phyloP scores from a whole-genome alignment of 2,113 vertebrate species.

The Haliaeetus leucogaster region DNA sequence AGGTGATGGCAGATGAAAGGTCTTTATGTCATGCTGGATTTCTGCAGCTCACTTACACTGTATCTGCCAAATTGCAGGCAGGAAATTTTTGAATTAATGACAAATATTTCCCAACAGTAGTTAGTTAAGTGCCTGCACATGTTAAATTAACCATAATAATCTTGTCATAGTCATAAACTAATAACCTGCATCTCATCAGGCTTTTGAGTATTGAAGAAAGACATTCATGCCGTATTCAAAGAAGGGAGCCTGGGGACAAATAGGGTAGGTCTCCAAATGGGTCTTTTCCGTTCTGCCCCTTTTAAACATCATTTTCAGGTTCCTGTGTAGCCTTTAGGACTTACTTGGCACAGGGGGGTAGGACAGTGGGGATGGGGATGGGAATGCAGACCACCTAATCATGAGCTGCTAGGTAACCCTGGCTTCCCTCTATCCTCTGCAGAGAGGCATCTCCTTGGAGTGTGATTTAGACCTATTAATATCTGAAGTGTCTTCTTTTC shows the following conservation, averaged over 20 bases:
- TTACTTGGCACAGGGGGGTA: not conserved
- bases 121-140: conserved; percentile 38
- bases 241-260: not conserved
- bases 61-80: conserved; percentile 19
- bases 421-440: not conserved
- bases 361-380: not conserved
- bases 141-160: conserved; percentile 47
- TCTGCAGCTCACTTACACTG: not conserved
- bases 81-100: conserved; percentile 19
- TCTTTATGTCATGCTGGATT: conserved; percentile 1
- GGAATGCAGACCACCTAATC: not conserved
- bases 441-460: not conserved
- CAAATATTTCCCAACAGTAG: conserved; percentile 48
- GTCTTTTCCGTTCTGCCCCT: not conserved
- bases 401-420: not conserved
- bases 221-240: not conserved
- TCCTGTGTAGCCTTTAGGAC: not conserved
- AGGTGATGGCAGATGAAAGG: conserved; percentile 15
- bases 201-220: not conserved
- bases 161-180: conserved; percentile 32
- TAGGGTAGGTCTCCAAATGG: not conserved
- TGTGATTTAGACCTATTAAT: not conserved
- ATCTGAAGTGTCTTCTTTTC: not conserved
- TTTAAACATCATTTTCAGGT: not conserved
- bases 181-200: not conserved